Base-by-base conservation (phyloP, 53 echinoderm and acorn worm genomes). In the Holothuria leucospilota region DNA sequence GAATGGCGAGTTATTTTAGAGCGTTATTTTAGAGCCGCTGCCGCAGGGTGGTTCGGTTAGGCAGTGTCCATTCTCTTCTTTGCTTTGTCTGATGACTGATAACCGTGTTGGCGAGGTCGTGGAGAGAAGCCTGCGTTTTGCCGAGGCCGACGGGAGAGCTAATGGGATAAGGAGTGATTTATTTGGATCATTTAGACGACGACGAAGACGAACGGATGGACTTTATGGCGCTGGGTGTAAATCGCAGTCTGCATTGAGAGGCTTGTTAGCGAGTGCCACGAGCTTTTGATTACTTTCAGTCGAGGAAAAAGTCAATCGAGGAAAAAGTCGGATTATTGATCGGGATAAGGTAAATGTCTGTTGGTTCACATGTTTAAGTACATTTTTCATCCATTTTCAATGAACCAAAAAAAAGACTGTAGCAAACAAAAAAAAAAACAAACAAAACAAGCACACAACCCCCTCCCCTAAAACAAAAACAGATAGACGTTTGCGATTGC, bases 141-240 rank as follows among this genome's bases (percentile, higher is more conserved):
- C 72, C 72, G 72, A 41, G 72, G 72, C 72, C 72, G 72, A 72
- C 72, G 72, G 72, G 72, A 72, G n/a, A 72, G 72, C 72, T 72
- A 72, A 72, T 72, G 72, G 72, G 72, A 72, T 72, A 72, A 72
- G 46, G 72, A 72, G 39, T 72, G 72, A 72, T 72, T 72, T 72
- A 72, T 72, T 72, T 72, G 72, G 38, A 72, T 72, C 72, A 72
- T 72, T 72, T 72, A 72, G 72, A 39, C 40, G 72, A 72, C 39
- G 20, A 72, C 72, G 72, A 72, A 72, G 72, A 72, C 72, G 72
- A 72, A 72, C 72, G 72, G 40, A 56, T 30, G 72, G 72, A 39
- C 34, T 72, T 72, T 72, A 72, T 72, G 72, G 39, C 72, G 72
- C 40, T 16, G 1, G 0, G 72, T 21, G 40, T 72, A 72, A 72